These are phyloP conservation scores for Monopterus albus DNA, from an alignment of 2,113 vertebrate genomes.

Conservation along the genomic window DNA sequence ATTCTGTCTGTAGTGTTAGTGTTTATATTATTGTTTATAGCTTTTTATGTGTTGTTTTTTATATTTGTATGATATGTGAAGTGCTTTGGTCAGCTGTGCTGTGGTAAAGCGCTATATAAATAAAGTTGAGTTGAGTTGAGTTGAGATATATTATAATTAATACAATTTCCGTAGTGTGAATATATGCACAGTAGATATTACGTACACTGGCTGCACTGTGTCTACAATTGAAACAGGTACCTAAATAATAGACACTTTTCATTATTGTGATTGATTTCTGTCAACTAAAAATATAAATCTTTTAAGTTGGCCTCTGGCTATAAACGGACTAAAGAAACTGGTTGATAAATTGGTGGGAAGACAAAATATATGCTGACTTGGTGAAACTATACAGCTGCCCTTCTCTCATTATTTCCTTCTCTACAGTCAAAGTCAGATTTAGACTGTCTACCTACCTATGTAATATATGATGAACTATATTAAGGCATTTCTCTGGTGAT, in stretches of 20 bases:
- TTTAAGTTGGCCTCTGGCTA: slow-evolving; percentile 47
- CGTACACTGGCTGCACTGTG: not conserved
- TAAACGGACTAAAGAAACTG: slow-evolving; percentile 55
- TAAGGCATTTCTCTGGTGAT: not conserved
- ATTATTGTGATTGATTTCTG: slow-evolving; percentile 60
- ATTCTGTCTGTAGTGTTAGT: too few species aligned
- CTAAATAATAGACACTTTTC: slow-evolving; percentile 54
- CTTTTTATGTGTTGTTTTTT: too few species aligned
- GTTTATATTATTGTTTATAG: too few species aligned
- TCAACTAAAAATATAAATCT: slow-evolving; percentile 49
- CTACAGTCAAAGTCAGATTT: slow-evolving; percentile 13
- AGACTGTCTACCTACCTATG: slow-evolving; percentile 10
- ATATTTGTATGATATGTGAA: too few species aligned
- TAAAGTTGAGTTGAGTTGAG: too few species aligned
- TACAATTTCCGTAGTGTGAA: too few species aligned
- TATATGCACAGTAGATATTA: slow-evolving; percentile 8
- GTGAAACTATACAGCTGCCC: slow-evolving; percentile 40
- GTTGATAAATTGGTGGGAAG: slow-evolving; percentile 60
- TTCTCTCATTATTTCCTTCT: slow-evolving; percentile 35
- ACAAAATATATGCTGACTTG: slow-evolving; percentile 75
- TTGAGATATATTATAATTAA: too few species aligned
- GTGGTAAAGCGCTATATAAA: too few species aligned
- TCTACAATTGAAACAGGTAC: slow-evolving; percentile 27
- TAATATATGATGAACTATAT: slow-evolving; percentile 20
- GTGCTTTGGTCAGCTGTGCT: too few species aligned